These are phyloP conservation scores for Rallus crepitans DNA, from an alignment of 2,797 vertebrate species.

Conservation along the genomic window DNA sequence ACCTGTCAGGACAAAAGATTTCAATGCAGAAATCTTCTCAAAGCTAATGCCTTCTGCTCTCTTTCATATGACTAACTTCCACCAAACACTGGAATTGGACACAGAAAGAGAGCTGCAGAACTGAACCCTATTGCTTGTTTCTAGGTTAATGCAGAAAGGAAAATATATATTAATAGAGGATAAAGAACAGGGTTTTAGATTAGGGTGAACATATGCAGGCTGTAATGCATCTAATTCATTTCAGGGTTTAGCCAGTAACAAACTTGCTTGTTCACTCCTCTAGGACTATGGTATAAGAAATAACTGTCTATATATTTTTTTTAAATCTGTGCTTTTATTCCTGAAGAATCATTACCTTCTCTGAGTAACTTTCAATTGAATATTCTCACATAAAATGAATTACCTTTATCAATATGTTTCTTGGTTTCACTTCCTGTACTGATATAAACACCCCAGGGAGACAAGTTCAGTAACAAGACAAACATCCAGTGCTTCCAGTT, in stretches of 20 bases:
- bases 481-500: not conserved
- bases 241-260: not conserved
- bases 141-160: not conserved
- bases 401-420: constrained; percentile 92
- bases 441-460: constrained; percentile 33
- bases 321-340: not conserved
- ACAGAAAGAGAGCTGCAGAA: not conserved
- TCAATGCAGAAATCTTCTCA: not conserved
- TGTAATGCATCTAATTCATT: not conserved
- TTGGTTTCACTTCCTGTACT: constrained; percentile 89
- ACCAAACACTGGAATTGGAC: not conserved
- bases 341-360: not conserved
- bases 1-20: not conserved
- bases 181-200: not conserved
- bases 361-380: not conserved
- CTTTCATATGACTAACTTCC: not conserved
- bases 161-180: not conserved
- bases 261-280: not conserved
- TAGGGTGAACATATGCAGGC: not conserved
- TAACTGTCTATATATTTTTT: not conserved
- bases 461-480: not conserved
- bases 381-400: constrained; percentile 40
- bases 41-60: not conserved
- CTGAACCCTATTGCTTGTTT: not conserved
- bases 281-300: not conserved